These are phyloP conservation scores for Spicauda simplicius DNA, from an alignment of 2,888 invertebrate genomes.

Conservation along the genomic window DNA sequence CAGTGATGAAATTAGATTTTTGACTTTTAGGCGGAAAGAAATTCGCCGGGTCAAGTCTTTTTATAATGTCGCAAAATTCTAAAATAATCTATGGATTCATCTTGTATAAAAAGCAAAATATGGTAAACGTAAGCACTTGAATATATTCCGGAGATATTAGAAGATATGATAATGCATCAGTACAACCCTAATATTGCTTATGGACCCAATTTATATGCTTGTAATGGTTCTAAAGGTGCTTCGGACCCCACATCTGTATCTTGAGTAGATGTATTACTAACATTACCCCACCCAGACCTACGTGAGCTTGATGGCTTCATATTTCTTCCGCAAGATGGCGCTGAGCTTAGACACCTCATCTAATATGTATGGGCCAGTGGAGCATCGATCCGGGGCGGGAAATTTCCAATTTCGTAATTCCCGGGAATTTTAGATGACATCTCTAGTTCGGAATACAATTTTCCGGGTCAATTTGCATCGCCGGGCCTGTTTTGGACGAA, in stretches of 20 bases:
- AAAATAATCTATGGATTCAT: no score
- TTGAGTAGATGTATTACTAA: neutral
- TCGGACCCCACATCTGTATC: neutral
- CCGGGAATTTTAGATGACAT: constrained; percentile 26
- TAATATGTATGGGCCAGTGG: constrained; percentile 31
- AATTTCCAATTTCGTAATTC: constrained; percentile 30
- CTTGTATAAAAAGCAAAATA: neutral
- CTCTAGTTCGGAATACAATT: constrained; percentile 19
- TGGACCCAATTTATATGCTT: constrained; percentile 14
- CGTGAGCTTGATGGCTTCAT: constrained; percentile 12
- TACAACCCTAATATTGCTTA: constrained; percentile 3
- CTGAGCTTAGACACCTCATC: constrained; percentile 13
- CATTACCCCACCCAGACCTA: neutral
- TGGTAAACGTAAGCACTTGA: neutral
- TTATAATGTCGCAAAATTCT: no score
- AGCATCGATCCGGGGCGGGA: constrained; percentile 13
- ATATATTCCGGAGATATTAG: neutral
- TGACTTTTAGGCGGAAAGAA: no score
- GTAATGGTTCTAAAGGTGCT: constrained; percentile 19
- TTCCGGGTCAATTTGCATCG: constrained; percentile 10
- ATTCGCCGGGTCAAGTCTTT: no score
- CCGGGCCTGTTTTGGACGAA: neutral
- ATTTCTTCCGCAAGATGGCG: constrained; percentile 26
- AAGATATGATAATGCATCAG: constrained; percentile 6
- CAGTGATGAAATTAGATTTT: no score